A percentile compares a stretch with the other conserved stretches of the same genome.
Evolutionary conservation across 2,888 invertebrate species (phyloP).

Genomic region (Chaetoderma sp.): DNA sequence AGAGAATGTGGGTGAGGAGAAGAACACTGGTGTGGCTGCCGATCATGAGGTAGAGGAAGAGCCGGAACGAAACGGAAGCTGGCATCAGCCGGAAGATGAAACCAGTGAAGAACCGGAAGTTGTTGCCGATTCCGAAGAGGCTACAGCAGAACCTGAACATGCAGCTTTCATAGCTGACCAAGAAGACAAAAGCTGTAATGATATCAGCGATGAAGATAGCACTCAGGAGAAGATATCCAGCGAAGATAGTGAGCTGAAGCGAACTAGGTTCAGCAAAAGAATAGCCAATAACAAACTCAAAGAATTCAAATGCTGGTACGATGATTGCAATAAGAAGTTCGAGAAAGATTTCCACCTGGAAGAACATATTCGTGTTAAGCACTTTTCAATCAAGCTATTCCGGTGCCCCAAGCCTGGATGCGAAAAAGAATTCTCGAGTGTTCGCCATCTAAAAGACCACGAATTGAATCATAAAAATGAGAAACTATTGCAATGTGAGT

Average conservation of each 20-base stretch:
- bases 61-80: no score
- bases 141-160: no score
- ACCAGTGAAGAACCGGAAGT: no score
- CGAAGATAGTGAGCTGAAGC: neutral
- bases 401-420: constrained; percentile 48
- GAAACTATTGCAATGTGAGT: constrained; percentile 56
- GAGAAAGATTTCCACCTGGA: constrained; percentile 46
- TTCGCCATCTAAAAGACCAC: constrained; percentile 52
- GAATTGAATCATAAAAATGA: constrained; percentile 53
- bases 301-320: constrained; percentile 44
- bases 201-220: no score
- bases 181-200: no score
- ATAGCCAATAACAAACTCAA: constrained; percentile 37
- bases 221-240: neutral
- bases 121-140: no score
- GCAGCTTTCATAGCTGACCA: no score
- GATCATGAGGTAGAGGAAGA: no score
- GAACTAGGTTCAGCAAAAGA: constrained; percentile 40
- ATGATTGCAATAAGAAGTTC: constrained; percentile 47
- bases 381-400: constrained; percentile 39
- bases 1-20: no score
- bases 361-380: constrained; percentile 51
- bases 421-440: constrained; percentile 48
- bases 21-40: no score
- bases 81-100: no score